Conservation (phyloP, 2,888 invertebrate species). For the Cynaeus angustus region DNA sequence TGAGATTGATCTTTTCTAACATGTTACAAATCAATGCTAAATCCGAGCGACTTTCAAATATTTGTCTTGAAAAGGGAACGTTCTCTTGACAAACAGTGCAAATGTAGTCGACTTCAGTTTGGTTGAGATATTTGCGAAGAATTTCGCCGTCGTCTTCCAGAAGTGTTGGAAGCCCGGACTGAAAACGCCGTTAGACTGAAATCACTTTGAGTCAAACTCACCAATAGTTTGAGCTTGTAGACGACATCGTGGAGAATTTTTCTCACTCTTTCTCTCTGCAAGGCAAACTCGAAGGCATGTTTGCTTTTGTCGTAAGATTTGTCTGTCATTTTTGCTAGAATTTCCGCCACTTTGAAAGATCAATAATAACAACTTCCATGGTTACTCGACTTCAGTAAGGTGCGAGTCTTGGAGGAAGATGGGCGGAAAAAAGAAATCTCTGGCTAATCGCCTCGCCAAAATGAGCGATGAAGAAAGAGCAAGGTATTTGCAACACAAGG, state of each 20-base stretch:
- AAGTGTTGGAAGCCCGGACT: conserved; percentile 49
- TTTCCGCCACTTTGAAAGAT: neutral
- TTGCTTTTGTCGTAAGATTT: neutral
- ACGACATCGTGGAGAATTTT: conserved; percentile 33
- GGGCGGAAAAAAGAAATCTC: conserved; percentile 79
- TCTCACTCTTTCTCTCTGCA: conserved; percentile 26
- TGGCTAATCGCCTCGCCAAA: conserved; percentile 84
- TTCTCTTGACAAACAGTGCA: conserved; percentile 38
- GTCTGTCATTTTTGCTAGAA: neutral
- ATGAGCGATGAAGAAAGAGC: conserved; percentile 91
- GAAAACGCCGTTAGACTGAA: no score
- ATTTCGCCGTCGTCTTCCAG: conserved; percentile 55
- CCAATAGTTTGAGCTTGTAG: conserved; percentile 28
- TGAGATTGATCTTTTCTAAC: conserved; percentile 23
- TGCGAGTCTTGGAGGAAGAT: conserved; percentile 58
- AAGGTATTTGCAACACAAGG: conserved; percentile 86
- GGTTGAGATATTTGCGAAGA: conserved; percentile 53
- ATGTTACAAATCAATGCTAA: conserved; percentile 24
- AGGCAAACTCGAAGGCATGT: conserved; percentile 15
- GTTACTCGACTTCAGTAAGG: neutral
- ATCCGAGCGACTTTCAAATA: conserved; percentile 28
- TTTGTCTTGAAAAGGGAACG: neutral
- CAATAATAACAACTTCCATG: conserved; percentile 19
- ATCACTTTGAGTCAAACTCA: neutral
- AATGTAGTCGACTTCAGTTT: conserved; percentile 52